A percentile compares a stretch with the other conserved stretches of the same genome.
phyloP scores from a whole-genome alignment of 2,797 vertebrate genomes.

The Cynopterus sphinx region DNA sequence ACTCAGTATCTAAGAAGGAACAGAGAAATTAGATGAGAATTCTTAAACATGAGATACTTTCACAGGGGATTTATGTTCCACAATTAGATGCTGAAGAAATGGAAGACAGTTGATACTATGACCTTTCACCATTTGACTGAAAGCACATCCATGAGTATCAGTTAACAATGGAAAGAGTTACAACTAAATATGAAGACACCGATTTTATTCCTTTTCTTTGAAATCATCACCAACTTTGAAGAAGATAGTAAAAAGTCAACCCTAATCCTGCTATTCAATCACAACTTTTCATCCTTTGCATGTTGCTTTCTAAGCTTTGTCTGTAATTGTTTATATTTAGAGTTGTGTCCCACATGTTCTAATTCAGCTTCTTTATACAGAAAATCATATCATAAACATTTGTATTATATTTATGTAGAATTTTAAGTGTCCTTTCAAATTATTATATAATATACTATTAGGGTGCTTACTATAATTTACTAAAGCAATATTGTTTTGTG shows the following conservation, averaged over 20 bases:
- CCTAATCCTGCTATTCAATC: neutral
- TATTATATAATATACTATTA: neutral
- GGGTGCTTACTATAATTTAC: neutral
- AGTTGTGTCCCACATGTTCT: neutral
- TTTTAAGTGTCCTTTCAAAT: slow-evolving; percentile 21
- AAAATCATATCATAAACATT: neutral
- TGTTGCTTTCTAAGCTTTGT: neutral
- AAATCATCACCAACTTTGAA: neutral
- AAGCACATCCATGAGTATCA: neutral
- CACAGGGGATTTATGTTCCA: neutral
- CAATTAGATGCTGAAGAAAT: neutral
- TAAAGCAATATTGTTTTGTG: slow-evolving; percentile 36
- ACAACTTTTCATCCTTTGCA: neutral
- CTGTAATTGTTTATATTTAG: slow-evolving; percentile 4
- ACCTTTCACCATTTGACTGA: neutral
- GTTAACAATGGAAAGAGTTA: neutral
- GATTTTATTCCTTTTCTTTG: slow-evolving; percentile 37
- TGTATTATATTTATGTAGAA: neutral
- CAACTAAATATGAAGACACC: slow-evolving; percentile 12
- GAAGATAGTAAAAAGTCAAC: slow-evolving; percentile 10
- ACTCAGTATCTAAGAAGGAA: neutral
- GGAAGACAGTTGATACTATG: neutral
- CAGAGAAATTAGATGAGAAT: neutral
- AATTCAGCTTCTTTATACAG: neutral
- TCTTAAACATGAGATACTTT: neutral